A percentile compares a stretch with the other conserved stretches of the same genome.
Conservation (phyloP, 2,888 invertebrate species). For the Pollenia labialis region DNA sequence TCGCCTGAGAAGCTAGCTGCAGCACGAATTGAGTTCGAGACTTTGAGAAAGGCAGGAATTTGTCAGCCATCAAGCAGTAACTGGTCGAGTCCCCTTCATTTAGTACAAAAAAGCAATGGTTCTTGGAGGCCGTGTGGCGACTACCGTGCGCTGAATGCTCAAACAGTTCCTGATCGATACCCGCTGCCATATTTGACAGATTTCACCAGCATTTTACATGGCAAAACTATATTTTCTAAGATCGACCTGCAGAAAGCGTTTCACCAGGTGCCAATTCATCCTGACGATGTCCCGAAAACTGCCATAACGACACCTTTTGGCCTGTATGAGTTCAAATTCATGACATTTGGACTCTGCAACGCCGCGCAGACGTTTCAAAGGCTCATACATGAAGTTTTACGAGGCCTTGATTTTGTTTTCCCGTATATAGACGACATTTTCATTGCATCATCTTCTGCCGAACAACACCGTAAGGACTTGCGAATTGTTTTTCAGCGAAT, state of each 20-base stretch:
- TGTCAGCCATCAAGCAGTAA: conserved; percentile 55
- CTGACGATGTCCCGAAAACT: conserved; percentile 43
- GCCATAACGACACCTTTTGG: conserved; percentile 52
- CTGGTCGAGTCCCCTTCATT: conserved; percentile 51
- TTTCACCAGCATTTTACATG: conserved; percentile 4
- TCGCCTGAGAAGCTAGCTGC: conserved; percentile 25
- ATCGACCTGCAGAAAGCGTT: conserved; percentile 55
- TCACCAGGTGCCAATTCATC: conserved; percentile 50
- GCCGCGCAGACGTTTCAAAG: too few species aligned
- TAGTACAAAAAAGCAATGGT: conserved; percentile 35
- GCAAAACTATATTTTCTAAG: too few species aligned
- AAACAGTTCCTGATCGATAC: conserved; percentile 41
- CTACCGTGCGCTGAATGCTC: conserved; percentile 48
- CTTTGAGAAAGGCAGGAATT: conserved; percentile 47
- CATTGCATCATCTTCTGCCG: too few species aligned
- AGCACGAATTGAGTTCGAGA: conserved; percentile 39
- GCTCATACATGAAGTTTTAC: too few species aligned
- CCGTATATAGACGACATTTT: too few species aligned
- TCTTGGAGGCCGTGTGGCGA: conserved; percentile 57
- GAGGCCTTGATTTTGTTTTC: too few species aligned
- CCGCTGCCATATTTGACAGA: conserved; percentile 32
- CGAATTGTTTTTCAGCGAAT: too few species aligned
- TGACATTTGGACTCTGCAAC: conserved; percentile 10
- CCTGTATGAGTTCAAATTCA: conserved; percentile 36
- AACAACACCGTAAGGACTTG: too few species aligned